Evolutionary conservation across 2,888 invertebrate species (phyloP).

Genomic region (Pseudococcus jackbeardsleyi): DNA sequence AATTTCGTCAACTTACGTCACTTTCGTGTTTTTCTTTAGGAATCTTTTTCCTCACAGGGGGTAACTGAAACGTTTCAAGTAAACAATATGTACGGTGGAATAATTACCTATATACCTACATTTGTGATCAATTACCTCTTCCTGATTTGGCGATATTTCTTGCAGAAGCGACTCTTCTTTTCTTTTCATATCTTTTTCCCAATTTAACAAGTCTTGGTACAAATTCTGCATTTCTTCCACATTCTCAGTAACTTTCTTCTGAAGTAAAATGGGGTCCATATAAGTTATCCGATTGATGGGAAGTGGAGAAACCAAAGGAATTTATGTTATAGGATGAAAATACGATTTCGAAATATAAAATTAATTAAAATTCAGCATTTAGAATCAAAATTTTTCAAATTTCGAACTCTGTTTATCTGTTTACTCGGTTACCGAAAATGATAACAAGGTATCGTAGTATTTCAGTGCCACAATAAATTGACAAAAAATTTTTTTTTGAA

Average conservation of each 20-base stretch:
- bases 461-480: not conserved
- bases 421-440: not conserved
- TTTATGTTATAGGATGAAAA: too few species aligned
- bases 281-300: not conserved
- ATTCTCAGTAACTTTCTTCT: slow-evolving; percentile 81
- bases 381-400: not conserved
- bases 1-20: not conserved
- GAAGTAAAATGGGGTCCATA: slow-evolving; percentile 73
- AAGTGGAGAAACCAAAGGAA: not conserved
- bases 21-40: not conserved
- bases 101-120: not conserved
- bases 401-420: not conserved
- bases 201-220: slow-evolving; percentile 67
- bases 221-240: slow-evolving; percentile 79
- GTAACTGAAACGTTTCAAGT: slow-evolving; percentile 17
- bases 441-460: not conserved
- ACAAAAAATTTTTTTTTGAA: not conserved
- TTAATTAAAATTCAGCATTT: too few species aligned
- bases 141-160: slow-evolving; percentile 3
- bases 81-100: not conserved
- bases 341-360: too few species aligned
- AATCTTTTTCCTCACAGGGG: slow-evolving; percentile 54
- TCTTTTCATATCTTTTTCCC: slow-evolving; percentile 67
- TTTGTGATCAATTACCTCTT: slow-evolving; percentile 5
- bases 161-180: slow-evolving; percentile 66